Percentiles rank a stretch among this genome's conserved stretches.
Conservation (phyloP, 2,797 vertebrate species). For the Podargus strigoides region DNA sequence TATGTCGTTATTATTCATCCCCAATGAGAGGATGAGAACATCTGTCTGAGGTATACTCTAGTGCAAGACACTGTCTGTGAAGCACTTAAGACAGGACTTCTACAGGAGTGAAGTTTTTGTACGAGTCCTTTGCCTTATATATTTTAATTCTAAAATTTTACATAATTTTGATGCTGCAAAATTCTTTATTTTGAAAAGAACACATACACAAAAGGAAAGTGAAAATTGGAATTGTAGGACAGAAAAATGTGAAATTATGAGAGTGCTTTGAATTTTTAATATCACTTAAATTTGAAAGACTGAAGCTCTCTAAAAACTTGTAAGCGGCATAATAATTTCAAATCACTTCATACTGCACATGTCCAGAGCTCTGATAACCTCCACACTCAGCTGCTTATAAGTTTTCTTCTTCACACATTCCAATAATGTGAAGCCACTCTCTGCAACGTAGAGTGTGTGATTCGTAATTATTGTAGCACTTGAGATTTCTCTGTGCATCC, state of each 20-base stretch:
- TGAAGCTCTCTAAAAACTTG: slow-evolving; percentile 42
- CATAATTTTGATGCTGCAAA: slow-evolving; percentile 8
- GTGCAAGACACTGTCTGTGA: background rate
- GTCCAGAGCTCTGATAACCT: background rate
- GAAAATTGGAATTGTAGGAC: background rate
- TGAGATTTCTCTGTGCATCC: background rate
- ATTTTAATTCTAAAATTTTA: slow-evolving; percentile 6
- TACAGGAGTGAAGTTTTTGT: background rate
- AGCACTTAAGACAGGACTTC: background rate
- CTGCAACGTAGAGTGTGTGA: background rate
- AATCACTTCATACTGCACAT: background rate
- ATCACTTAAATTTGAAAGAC: slow-evolving; percentile 47
- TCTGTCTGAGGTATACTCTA: slow-evolving; percentile 2
- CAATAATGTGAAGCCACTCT: background rate
- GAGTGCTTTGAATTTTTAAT: slow-evolving; percentile 48
- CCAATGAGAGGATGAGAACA: background rate
- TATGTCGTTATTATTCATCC: background rate
- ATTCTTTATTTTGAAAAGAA: slow-evolving; percentile 30
- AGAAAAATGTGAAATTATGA: background rate
- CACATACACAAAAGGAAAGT: background rate
- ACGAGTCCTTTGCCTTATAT: background rate
- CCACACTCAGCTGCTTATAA: background rate
- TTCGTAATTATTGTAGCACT: slow-evolving; percentile 5
- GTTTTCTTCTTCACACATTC: background rate
- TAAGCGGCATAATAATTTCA: slow-evolving; percentile 42